Evolutionary conservation across 2,797 vertebrate species (phyloP).

Genomic region (Phoxinus dragarum): DNA sequence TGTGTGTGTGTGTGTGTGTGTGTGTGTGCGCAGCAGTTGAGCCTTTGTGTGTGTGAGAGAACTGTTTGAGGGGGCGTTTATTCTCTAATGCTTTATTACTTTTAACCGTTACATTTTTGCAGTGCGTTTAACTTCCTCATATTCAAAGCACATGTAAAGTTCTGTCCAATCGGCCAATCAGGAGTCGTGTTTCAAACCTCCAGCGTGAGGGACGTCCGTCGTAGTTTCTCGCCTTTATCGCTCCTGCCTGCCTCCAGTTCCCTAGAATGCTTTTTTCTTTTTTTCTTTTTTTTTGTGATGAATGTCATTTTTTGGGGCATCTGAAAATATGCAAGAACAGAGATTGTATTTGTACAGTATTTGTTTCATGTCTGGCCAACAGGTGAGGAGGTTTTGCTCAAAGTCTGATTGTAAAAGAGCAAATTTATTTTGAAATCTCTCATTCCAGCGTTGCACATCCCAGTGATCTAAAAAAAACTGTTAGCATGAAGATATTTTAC

Average conservation of each 20-base stretch:
- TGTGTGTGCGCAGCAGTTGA: too few relatives aligned
- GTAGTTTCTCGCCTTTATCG: neutral
- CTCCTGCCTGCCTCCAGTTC: conserved; percentile 29
- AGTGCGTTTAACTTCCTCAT: neutral
- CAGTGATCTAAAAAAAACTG: neutral
- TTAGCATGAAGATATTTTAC: neutral
- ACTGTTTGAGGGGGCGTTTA: neutral
- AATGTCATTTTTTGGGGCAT: conserved; percentile 22
- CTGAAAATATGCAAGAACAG: conserved; percentile 54
- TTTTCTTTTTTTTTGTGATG: neutral
- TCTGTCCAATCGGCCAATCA: neutral
- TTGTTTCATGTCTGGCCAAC: conserved; percentile 26
- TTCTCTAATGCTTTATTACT: neutral
- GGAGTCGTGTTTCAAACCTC: neutral
- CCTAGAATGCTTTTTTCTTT: conserved; percentile 13
- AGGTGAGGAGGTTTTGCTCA: conserved; percentile 14
- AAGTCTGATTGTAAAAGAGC: neutral
- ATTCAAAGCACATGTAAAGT: neutral
- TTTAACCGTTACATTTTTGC: neutral
- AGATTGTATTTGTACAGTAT: conserved; percentile 53
- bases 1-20: too few relatives aligned
- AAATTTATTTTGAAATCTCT: neutral
- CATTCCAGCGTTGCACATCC: neutral
- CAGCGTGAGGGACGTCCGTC: neutral
- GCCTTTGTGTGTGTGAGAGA: neutral